Evolutionary conservation across 1,140 invertebrate species (phyloP).

Genomic region (Chironomus striatipennis): DNA sequence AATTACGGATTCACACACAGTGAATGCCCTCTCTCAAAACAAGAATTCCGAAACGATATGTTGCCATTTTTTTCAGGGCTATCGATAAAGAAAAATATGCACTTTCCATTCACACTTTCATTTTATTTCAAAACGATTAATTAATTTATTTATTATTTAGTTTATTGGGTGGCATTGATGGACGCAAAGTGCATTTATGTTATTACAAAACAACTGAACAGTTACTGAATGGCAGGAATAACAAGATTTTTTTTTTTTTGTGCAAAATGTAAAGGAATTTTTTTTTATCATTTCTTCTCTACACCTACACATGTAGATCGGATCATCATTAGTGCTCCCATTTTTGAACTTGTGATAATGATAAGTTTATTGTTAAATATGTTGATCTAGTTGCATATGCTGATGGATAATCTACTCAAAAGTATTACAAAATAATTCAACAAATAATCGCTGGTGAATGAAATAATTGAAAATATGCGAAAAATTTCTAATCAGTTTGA

Average conservation of each 20-base stretch:
- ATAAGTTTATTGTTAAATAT: too few species aligned
- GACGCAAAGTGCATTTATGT: background rate
- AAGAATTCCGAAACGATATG: background rate
- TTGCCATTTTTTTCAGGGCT: background rate
- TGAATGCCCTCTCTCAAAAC: too few species aligned
- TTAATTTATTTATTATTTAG: too few species aligned
- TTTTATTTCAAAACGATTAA: background rate
- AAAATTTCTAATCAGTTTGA: conserved; percentile 3
- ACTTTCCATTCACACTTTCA: conserved; percentile 8
- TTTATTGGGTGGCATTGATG: background rate
- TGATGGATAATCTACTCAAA: too few species aligned
- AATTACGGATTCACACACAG: too few species aligned
- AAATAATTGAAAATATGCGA: background rate
- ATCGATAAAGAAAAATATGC: background rate
- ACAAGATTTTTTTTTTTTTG: background rate
- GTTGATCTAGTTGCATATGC: too few species aligned
- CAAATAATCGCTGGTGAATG: background rate
- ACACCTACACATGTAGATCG: background rate
- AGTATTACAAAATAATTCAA: too few species aligned
- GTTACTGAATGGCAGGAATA: background rate
- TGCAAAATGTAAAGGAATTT: background rate
- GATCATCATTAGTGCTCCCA: background rate
- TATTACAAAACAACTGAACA: background rate
- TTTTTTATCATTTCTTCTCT: background rate
- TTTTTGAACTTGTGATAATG: too few species aligned